Evolutionary conservation across 2,797 vertebrate genomes (phyloP).

Genomic region (Nasua narica): DNA sequence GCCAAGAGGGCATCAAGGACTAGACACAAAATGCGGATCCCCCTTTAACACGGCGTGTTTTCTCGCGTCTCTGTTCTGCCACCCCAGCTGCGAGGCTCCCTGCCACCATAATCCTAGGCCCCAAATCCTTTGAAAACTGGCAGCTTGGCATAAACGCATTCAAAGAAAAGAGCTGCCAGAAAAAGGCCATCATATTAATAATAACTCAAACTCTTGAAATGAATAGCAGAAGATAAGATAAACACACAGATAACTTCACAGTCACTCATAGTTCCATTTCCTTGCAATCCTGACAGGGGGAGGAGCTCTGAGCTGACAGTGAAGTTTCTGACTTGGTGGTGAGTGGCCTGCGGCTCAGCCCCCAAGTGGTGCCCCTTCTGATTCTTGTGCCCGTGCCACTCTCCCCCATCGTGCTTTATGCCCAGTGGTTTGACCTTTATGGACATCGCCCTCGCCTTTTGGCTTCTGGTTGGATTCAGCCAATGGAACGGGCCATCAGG

Average conservation of each 20-base stretch:
- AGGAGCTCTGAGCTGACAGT: constrained; percentile 21
- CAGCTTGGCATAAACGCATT: constrained; percentile 57
- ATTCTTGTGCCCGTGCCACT: background rate
- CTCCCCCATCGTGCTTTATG: background rate
- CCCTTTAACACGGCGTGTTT: background rate
- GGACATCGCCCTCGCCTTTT: background rate
- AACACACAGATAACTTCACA: constrained; percentile 63
- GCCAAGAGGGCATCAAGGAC: background rate
- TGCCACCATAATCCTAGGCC: background rate
- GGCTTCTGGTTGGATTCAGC: background rate
- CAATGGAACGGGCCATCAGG: background rate
- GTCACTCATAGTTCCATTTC: constrained; percentile 48
- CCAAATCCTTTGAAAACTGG: constrained; percentile 31
- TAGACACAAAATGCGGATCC: background rate
- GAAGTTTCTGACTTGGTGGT: background rate
- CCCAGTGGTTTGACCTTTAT: background rate
- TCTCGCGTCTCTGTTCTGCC: background rate
- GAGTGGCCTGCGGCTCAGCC: background rate
- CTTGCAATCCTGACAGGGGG: constrained; percentile 31
- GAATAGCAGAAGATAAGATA: constrained; percentile 73
- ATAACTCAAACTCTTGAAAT: constrained; percentile 70
- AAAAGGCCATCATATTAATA: constrained; percentile 64
- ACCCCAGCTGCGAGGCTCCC: background rate
- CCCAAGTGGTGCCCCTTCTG: background rate
- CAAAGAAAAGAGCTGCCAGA: constrained; percentile 57